Evolutionary conservation across 2,113 vertebrate species (phyloP), one percentile per base, ranked within the genome.

Genomic region (Acanthochromis polyacanthus): DNA sequence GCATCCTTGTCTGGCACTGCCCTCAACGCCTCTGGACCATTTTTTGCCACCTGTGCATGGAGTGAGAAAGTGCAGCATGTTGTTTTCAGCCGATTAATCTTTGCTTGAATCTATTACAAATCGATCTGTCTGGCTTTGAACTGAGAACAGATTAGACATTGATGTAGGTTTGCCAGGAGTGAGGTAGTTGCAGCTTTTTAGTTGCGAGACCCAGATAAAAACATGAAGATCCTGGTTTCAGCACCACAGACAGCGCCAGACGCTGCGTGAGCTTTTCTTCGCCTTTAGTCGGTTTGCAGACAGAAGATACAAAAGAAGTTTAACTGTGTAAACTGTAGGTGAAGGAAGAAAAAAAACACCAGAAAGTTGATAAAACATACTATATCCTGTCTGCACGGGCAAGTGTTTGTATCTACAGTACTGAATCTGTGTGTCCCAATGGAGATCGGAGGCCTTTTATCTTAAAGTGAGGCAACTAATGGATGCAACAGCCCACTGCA

Each of bases 381-480:
- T 51, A 66, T 63, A 69, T 71, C 63, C 75, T 58, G 63, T 67
- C 77, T 78, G 65, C 45, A 50, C 12, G 1, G 22, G 23, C 19
- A 61, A 25, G 46, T 57, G 43, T 16, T 58, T 77, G 79, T 19
- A 79, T 72, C 43, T 78, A 23, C 58, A 62, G 64, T 23, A 5
- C 50, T 71, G 58, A 77, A 82, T 63, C 56, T 32, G 67, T 3
- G 59, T 30, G 72, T 83, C 77, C 57, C 80, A 46, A 20, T 23
- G 70, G 62, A 71, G 25, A 83, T 73, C 40, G 11, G 40, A 75
- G 80, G 83, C 75, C 79, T 88, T 88, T 89, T 86, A 85, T 80
- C 75, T 84, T 57, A 72, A 72, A 87, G 80, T 36, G 73, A 72
- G 50, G 75, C 74, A 53, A 81, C 87, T 93, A 92, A 93, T 90